Evolutionary conservation across 1,140 invertebrate species (phyloP), one percentile per base, ranked within the genome.

Genomic region (Parapsyche elsis): DNA sequence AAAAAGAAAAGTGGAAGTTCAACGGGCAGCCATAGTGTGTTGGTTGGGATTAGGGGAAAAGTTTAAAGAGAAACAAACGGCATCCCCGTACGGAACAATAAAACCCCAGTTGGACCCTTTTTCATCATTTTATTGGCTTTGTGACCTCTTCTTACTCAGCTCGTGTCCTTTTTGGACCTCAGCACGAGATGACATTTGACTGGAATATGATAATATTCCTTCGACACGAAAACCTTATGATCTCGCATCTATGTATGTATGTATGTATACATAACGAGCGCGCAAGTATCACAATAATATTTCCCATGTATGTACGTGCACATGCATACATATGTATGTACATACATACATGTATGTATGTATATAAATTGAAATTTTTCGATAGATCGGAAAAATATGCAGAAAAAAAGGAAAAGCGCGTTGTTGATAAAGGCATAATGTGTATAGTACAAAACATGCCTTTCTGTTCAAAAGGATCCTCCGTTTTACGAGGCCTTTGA

Each of bases 41-140:
- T 7, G 24, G 44, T 46, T 19, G 7, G 73, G 73, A 38, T 53
- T 26, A 26, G 24, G 46, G 70, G 45, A 59, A 71, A 59, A 61
- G 61, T 79, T 79, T 73, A 79, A 79, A 79, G 78, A 57, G 70
- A 79, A 79, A 79, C 78, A 79, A 79, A 38, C 78, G 61, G 67
- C 19, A 30, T 71, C 10, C 38, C 45, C 77, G 61, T 38, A 12
- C 9, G 79, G 79, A 64, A 76, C 79, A 59, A 49, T 67, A 80
- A 71, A 80, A 80, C 38, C 73, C 73, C 74, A 19, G 73, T 24
- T n/a, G 30, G 61, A 76, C 74, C 79, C 79, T 80, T 80, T 80
- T 80, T 76, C 79, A 80, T 80, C 79, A 76, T 80, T 80, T 80
- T 80, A 80, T 80, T 80, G 79, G 79, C 61, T 46, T 45, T n/a